Conservation (phyloP, 1,140 invertebrate species). For the Leptonema lineaticorne region DNA sequence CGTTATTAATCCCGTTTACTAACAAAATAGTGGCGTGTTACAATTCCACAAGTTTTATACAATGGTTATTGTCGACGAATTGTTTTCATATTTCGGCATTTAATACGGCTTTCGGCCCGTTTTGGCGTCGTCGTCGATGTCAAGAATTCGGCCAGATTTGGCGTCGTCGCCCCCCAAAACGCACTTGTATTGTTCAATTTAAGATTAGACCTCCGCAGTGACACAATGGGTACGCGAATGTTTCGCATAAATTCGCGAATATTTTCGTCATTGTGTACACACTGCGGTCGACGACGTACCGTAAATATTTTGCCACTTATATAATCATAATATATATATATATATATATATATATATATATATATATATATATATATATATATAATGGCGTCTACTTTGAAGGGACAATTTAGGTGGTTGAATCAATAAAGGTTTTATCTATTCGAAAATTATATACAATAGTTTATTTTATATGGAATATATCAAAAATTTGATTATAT, state of each 20-base stretch:
- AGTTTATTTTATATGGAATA: too few species aligned
- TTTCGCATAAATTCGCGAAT: slow-evolving; percentile 21
- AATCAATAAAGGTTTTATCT: too few species aligned
- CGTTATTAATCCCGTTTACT: too few species aligned
- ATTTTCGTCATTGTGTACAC: slow-evolving; percentile 1
- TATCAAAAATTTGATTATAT: too few species aligned
- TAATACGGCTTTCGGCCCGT: not conserved
- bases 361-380: too few species aligned
- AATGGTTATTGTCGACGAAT: too few species aligned
- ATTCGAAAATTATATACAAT: too few species aligned
- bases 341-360: too few species aligned
- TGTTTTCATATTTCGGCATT: not conserved
- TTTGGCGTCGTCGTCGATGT: not conserved
- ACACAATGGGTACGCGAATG: slow-evolving; percentile 2
- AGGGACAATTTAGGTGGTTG: too few species aligned
- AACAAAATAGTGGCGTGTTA: too few species aligned
- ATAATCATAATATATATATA: too few species aligned
- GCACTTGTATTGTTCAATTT: slow-evolving; percentile 14
- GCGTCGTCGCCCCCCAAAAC: not conserved
- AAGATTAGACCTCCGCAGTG: slow-evolving; percentile 6
- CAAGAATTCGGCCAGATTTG: slow-evolving; percentile 14
- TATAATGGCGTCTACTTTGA: not conserved
- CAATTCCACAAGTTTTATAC: too few species aligned
- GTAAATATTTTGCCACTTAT: not conserved
- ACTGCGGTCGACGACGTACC: not conserved